Base-by-base conservation (phyloP, 2,888 invertebrate species). In the Eristalinus sepulchralis region DNA sequence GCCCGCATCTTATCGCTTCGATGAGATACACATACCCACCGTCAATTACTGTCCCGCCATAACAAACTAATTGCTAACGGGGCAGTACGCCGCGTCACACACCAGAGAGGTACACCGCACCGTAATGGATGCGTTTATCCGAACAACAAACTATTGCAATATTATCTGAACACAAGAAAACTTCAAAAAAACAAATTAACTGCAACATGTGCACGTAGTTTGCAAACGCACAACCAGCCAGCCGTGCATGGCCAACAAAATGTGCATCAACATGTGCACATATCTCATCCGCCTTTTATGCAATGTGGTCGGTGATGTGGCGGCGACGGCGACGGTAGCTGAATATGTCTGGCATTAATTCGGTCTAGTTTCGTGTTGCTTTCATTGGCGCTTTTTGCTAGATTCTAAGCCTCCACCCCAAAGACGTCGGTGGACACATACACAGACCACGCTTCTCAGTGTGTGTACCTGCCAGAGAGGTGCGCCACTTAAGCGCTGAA, bases 31-130 rank as follows among this genome's bases (percentile, higher is more conserved):
- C 64, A 63, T 78, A 82, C 73, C 73, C 72, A 60, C 72, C 39
- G 85, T 82, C 85, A 85, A 85, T 85, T 82, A 82, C 77, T 73
- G 77, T 82, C 27, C 77, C 77, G 72, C 77, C 63, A 68, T 77
- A 82, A 72, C 70, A 59, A 85, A 85, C 73, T 82, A 82, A 85
- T 82, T 85, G 85, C 85, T 73, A 68, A 77, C 81, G 82, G 85
- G 5, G 82, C 77, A 53, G 63, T 76, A 77, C 63, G 72, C 81
- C 66, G 17, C 36, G 36, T 47, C 6, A 36, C 33, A 33, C 22
- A 31, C 53, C 68, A 80, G 71, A n/a, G 72, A 67, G 72, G 68
- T 77, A 76, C 24, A 22, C 57, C n/a, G 24, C 22, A 13, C 57
- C 24, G 55, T 39, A 73, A 77, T 68, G 31, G 72, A 70, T 72